Percentiles rank a stretch among this genome's conserved stretches.
Conservation (phyloP, 2,797 vertebrate genomes). For the Pipistrellus kuhlii region DNA sequence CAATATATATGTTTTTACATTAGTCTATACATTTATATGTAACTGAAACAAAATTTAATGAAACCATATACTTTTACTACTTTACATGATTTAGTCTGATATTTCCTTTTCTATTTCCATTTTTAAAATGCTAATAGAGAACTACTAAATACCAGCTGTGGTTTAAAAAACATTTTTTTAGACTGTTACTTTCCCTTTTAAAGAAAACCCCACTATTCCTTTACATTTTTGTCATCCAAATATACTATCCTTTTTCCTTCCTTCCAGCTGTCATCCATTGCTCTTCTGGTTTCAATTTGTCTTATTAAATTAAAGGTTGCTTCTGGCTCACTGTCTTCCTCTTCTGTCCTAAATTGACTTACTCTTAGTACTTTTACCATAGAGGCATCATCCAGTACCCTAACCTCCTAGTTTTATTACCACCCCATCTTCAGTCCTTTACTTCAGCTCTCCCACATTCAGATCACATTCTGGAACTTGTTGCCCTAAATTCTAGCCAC, state of each 20-base stretch:
- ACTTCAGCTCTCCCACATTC: not conserved
- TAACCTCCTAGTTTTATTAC: not conserved
- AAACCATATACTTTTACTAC: not conserved
- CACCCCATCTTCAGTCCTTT: not conserved
- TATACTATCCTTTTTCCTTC: not conserved
- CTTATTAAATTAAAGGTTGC: conserved; percentile 46
- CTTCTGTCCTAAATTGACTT: conserved; percentile 36
- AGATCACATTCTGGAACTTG: conserved; percentile 42
- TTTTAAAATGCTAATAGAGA: not conserved
- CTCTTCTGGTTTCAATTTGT: conserved; percentile 59
- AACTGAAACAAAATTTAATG: conserved; percentile 28
- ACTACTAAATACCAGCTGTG: not conserved
- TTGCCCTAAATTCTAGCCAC: not conserved
- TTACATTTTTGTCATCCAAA: conserved; percentile 55
- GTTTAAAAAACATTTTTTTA: conserved; percentile 24
- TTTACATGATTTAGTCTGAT: not conserved
- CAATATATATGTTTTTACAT: not conserved
- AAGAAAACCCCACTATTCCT: conserved; percentile 36
- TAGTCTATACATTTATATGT: not conserved
- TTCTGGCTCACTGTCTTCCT: conserved; percentile 17
- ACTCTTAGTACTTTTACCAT: conserved; percentile 41
- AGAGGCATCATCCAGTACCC: not conserved
- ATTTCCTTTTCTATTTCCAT: conserved; percentile 9
- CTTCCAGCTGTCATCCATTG: not conserved
- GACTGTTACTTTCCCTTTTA: not conserved